These are phyloP conservation scores for Numenius arquata DNA, from an alignment of 2,113 vertebrate genomes.

Conservation along the genomic window DNA sequence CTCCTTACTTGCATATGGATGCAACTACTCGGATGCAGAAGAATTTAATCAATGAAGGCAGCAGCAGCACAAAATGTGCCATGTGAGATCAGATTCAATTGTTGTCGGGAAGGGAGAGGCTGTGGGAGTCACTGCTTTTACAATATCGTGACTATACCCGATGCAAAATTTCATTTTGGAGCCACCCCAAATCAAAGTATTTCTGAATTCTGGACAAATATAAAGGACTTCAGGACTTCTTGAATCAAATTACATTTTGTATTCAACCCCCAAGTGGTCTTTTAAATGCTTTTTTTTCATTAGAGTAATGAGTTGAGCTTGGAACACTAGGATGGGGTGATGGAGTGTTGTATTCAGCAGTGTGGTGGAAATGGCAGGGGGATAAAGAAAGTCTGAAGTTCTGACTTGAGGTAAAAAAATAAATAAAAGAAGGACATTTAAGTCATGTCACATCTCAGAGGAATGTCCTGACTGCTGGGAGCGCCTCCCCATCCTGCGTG, in stretches of 20 bases:
- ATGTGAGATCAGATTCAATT: background rate
- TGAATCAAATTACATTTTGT: background rate
- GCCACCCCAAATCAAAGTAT: background rate
- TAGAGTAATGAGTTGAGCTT: background rate
- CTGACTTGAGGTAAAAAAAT: background rate
- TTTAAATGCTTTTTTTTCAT: background rate
- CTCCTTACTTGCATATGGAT: background rate
- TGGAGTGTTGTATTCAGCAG: background rate
- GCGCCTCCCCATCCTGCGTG: accelerated
- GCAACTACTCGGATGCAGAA: background rate
- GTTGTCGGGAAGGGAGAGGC: background rate
- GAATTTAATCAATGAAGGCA: slow-evolving; percentile 32
- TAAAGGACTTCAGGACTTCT: background rate
- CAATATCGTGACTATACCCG: background rate
- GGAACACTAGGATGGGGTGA: background rate
- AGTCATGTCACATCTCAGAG: background rate
- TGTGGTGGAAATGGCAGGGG: background rate
- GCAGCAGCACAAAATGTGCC: background rate
- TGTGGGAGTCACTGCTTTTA: slow-evolving; percentile 3
- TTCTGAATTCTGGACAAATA: background rate
- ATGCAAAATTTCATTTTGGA: background rate
- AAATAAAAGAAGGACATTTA: background rate
- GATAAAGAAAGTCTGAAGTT: background rate
- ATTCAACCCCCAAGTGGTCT: background rate
- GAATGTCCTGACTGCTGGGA: background rate